These are phyloP conservation scores for Trimorus sp. DNA, from an alignment of 2,888 invertebrate species.

Conservation along the genomic window DNA sequence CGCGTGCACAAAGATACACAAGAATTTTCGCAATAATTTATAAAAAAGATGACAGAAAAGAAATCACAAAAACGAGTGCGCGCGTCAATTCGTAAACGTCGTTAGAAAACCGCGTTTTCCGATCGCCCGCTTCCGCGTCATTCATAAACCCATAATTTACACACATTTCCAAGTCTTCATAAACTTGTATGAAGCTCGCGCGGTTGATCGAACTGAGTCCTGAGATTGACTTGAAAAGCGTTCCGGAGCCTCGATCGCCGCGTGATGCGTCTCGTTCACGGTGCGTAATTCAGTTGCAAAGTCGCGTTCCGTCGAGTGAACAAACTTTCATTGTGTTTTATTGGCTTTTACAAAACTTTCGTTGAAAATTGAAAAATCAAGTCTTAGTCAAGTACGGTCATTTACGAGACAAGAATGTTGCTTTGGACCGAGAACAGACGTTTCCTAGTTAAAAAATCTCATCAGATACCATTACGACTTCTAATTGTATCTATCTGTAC, in stretches of 20 bases:
- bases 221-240: constrained; percentile 36
- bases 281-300: no score
- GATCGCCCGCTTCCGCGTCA: constrained; percentile 1
- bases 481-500: no score
- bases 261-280: no score
- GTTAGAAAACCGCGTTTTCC: constrained; percentile 16
- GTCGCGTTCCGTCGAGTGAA: no score
- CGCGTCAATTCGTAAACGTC: constrained; percentile 4
- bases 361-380: no score
- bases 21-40: constrained; percentile 35
- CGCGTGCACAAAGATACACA: constrained; percentile 39
- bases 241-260: neutral
- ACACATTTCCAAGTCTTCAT: constrained; percentile 33
- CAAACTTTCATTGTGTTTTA: no score
- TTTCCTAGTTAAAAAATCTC: no score
- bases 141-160: constrained; percentile 33
- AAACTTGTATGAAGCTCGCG: constrained; percentile 26
- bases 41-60: constrained; percentile 33
- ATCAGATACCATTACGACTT: no score
- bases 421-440: no score
- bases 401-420: no score
- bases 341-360: no score
- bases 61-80: constrained; percentile 31
- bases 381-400: no score
- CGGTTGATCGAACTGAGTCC: constrained; percentile 18